Evolutionary conservation across 1,140 invertebrate species (phyloP), one percentile per base, ranked within the genome.

Genomic region (Harlomillsia oculata): DNA sequence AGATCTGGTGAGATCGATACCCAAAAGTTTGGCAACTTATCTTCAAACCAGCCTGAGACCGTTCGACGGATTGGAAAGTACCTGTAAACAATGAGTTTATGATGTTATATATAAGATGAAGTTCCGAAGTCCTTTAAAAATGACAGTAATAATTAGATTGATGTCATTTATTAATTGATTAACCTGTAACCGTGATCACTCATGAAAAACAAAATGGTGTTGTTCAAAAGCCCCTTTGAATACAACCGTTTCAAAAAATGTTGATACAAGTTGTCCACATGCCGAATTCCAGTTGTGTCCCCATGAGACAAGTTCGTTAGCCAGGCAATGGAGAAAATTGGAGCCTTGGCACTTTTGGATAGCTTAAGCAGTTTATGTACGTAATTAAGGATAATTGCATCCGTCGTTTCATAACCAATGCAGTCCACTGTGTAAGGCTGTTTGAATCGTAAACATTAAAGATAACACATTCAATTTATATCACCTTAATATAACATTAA

Each of bases 141-240:
- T n/a, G n/a, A n/a, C n/a, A n/a, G n/a, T n/a, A n/a, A n/a, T n/a
- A n/a, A n/a, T n/a, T n/a, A n/a, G n/a, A n/a, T n/a, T n/a, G n/a
- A n/a, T n/a, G n/a, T n/a, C n/a, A n/a, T 20, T 14, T 58, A 30
- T n/a, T 50, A 32, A 1, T 18, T 14, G 1, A 37, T 43, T 28
- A 34, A 64, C 1, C 62, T 39, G 29, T 60, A 56, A 2, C 62
- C 62, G 34, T 64, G 62, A 32, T 64, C 62, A 25, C 40, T 44
- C 62, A 64, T 60, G 14, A 64, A 40, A 26, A 60, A 25, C 1
- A 64, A 21, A 11, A 64, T 45, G 9, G 62, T 64, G 29, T 64
- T 60, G 9, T 28, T 37, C 5, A 60, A n/a, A n/a, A n/a, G n/a
- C n/a, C n/a, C n/a, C n/a, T n/a, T n/a, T n/a, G n/a, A 28, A n/a